Conservation (phyloP, 92 coral and sea anemone species). For the Porites lobata region DNA sequence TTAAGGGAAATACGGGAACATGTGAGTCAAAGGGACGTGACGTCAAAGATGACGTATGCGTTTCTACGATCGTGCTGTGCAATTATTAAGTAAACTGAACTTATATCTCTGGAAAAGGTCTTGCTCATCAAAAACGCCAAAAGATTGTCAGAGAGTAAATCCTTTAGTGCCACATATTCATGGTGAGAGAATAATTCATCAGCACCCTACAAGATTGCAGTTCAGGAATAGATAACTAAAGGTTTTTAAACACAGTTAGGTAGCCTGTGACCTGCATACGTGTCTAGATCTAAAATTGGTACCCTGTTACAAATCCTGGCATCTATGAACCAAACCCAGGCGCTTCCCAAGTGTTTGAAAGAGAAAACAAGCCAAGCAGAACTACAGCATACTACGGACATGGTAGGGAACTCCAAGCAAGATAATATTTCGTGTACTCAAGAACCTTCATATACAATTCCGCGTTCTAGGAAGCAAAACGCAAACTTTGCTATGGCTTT, state of each 20-base stretch:
- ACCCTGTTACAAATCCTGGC: neutral
- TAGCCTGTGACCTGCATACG: neutral
- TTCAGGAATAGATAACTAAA: too few species aligned
- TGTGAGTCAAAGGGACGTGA: neutral
- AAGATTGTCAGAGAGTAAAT: neutral
- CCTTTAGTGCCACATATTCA: neutral
- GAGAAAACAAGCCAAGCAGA: neutral
- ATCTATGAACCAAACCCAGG: slow-evolving; percentile 14
- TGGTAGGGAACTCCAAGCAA: neutral
- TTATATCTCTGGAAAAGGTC: neutral
- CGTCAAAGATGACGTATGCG: neutral
- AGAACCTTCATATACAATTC: neutral
- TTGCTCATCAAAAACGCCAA: neutral
- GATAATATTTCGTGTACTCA: neutral
- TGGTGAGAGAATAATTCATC: neutral
- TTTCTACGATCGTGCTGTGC: neutral
- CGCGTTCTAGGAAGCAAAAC: neutral
- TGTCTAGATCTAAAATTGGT: neutral
- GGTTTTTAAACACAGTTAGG: too few species aligned
- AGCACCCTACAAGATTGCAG: too few species aligned
- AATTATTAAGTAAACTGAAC: neutral
- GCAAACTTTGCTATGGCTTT: neutral
- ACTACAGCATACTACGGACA: neutral
- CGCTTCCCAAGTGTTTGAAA: neutral
- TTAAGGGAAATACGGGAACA: neutral